Evolutionary conservation across 2,113 vertebrate genomes (phyloP), one percentile per base, ranked within the genome.

Genomic region (Scolopax mira): DNA sequence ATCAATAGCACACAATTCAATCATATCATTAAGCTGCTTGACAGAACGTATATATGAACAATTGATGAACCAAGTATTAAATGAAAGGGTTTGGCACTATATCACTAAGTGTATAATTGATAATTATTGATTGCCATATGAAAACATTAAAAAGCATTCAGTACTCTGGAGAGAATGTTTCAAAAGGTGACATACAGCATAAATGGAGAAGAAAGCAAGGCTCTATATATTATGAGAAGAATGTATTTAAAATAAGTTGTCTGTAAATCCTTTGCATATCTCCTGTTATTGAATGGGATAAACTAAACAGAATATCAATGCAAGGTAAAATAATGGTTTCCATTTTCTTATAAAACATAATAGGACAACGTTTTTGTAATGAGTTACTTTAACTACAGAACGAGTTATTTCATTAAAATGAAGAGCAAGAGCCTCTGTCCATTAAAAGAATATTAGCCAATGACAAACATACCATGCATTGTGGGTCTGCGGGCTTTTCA

Each of bases 1-100:
- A 97, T 96, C 95, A 87, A 97, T 96, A 90, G 46, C 42, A 80
- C 69, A 85, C 92, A 96, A 94, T 96, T 97, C 95, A 96, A 94
- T 96, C 94, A 95, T 96, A 88, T 85, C 95, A 95, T 96, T 97
- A 95, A 95, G 78, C 81, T 94, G 80, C 93, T 95, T 96, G 96
- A 96, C 92, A 92, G 91, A 94, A 95, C 1, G 22, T 94, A 95
- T 88, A 88, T 95, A 96, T 93, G 96, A 94, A 96, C 92, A 97
- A 94, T 96, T 95, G 96, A 96, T 94, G 96, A 95, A 94, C 89
- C 70, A 77, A 94, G 80, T 88, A 96, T 94, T 96, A 96, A 94
- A 95, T 97, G 94, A 94, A 95, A 93, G 83, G 79, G 60, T 94
- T 96, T 94, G 84, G 89, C 92, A 94, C 86, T 94, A 85, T 92